Evolutionary conservation across 2,113 vertebrate species (phyloP).

Genomic region (Trichomycterus rosablanca): DNA sequence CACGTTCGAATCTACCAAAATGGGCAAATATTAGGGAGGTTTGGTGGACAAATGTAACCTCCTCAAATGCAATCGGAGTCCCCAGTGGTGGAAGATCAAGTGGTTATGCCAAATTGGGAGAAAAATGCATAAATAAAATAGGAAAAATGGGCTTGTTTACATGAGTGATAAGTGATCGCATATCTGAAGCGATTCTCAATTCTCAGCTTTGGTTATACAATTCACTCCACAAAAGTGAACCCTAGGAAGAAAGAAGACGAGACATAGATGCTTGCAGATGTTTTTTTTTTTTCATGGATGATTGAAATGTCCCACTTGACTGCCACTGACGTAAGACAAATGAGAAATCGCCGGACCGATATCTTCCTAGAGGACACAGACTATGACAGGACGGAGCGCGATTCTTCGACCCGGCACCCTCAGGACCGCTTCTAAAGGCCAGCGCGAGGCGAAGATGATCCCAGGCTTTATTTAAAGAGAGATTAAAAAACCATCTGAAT

Average conservation of each 20-base stretch:
- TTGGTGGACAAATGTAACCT: too few relatives aligned
- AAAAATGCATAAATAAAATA: too few relatives aligned
- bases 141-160: too few relatives aligned
- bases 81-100: too few relatives aligned
- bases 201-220: too few relatives aligned
- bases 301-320: conserved; percentile 7
- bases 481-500: conserved; percentile 20
- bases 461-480: conserved; percentile 8
- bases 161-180: too few relatives aligned
- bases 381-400: neutral
- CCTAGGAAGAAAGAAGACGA: neutral
- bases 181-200: too few relatives aligned
- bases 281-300: conserved; percentile 35
- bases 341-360: conserved; percentile 12
- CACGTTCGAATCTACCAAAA: too few relatives aligned
- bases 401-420: conserved; percentile 4
- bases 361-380: conserved; percentile 7
- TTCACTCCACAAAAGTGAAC: too few relatives aligned
- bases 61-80: too few relatives aligned
- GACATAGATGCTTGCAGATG: neutral
- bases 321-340: conserved; percentile 6
- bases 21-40: too few relatives aligned
- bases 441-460: conserved; percentile 11
- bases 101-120: too few relatives aligned
- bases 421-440: conserved; percentile 14